Percentiles rank a stretch among this genome's conserved stretches.
Conservation (phyloP, 2,888 invertebrate species). For the Mesorhabditis spiculigera region DNA sequence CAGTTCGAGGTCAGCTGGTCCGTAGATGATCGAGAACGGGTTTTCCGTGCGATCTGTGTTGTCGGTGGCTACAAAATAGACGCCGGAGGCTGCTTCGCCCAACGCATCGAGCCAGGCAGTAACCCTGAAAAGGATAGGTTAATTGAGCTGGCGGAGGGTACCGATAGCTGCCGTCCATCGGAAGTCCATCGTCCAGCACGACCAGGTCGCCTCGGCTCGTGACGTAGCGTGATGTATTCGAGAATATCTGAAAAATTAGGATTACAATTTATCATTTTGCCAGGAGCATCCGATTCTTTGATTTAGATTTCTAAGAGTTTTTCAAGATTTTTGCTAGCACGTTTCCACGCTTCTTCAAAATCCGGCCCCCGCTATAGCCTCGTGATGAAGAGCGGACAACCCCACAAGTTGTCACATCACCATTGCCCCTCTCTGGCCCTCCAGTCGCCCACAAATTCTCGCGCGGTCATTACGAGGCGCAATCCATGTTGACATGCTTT, state of each 20-base stretch:
- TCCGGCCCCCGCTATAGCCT: no score
- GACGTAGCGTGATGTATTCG: slow-evolving; percentile 40
- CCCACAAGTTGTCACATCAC: no score
- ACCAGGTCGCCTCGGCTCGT: slow-evolving; percentile 44
- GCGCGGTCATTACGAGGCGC: no score
- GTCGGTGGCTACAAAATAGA: neutral
- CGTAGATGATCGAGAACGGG: slow-evolving; percentile 26
- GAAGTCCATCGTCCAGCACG: slow-evolving; percentile 23
- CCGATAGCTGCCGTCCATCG: neutral
- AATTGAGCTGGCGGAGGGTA: neutral
- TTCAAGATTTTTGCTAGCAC: no score
- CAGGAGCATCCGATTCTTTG: no score
- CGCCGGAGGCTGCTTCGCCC: slow-evolving; percentile 7
- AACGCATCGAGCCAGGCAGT: neutral
- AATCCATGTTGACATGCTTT: no score
- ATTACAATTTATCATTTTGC: no score
- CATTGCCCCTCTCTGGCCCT: no score
- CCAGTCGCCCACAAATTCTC: no score
- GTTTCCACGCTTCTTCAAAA: no score
- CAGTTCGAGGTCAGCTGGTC: slow-evolving; percentile 21
- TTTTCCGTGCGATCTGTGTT: neutral
- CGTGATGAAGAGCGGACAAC: no score
- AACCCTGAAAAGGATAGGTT: neutral
- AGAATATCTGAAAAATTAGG: slow-evolving; percentile 27
- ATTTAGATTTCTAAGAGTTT: no score